Conservation (phyloP, 2,797 vertebrate species). For the Cuculus canorus region DNA sequence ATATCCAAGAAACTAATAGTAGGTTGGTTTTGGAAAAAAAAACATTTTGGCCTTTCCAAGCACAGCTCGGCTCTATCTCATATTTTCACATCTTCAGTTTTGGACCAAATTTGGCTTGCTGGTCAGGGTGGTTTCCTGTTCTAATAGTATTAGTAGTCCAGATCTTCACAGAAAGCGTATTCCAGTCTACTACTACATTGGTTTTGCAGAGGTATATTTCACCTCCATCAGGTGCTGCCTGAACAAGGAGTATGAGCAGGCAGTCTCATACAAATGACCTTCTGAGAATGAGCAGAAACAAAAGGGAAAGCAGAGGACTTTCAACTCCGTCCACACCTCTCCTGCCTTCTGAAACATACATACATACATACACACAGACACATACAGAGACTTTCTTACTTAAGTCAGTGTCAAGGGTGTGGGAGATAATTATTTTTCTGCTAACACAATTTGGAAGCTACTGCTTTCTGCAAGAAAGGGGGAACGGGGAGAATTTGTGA, state of each 20-base stretch:
- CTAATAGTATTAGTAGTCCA: not conserved
- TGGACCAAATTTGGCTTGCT: not conserved
- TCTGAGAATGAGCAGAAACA: not conserved
- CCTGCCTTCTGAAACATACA: not conserved
- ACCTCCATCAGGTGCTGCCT: rapidly evolving
- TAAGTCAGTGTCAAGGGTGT: not conserved
- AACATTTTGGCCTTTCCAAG: not conserved
- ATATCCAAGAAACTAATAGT: not conserved
- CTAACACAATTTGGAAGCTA: not conserved
- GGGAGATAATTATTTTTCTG: conserved; percentile 21
- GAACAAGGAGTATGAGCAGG: not conserved
- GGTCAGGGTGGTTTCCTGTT: not conserved
- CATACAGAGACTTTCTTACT: not conserved
- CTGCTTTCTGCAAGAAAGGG: not conserved
- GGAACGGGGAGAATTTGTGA: conserved; percentile 35
- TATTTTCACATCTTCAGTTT: not conserved
- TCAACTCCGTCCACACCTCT: not conserved
- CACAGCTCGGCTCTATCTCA: not conserved
- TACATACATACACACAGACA: too few relatives aligned
- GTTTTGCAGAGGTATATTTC: not conserved
- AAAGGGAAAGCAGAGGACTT: not conserved
- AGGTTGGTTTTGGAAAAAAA: not conserved
- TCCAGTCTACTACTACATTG: not conserved
- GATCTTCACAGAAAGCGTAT: not conserved
- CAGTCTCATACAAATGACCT: not conserved